phyloP scores from a whole-genome alignment of 2,888 invertebrate genomes.

The Aplocera efformata region DNA sequence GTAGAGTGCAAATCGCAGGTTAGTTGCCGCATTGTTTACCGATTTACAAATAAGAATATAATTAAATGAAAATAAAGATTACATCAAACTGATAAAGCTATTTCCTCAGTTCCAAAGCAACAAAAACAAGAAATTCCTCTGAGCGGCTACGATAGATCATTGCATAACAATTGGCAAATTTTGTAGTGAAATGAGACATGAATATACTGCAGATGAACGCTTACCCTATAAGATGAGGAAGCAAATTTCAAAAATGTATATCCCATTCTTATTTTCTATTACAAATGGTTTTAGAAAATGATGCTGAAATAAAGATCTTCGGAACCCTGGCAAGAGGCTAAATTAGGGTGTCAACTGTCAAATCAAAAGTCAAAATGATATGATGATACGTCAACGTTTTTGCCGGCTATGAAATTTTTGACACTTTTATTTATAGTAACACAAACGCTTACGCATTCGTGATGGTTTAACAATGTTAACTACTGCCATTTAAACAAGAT shows the following conservation, averaged over 20 bases:
- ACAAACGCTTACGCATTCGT: too few relatives aligned
- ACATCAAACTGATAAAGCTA: not conserved
- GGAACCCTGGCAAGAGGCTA: slow-evolving; percentile 46
- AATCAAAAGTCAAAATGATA: slow-evolving; percentile 17
- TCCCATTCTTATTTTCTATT: slow-evolving; percentile 51
- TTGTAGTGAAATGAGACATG: slow-evolving; percentile 5
- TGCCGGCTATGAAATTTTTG: too few relatives aligned
- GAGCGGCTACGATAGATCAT: slow-evolving; percentile 31
- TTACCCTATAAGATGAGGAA: slow-evolving; percentile 65
- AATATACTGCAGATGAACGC: slow-evolving; percentile 24
- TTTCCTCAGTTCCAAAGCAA: not conserved
- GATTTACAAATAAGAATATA: not conserved
- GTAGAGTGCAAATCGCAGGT: slow-evolving; percentile 27
- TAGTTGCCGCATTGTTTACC: slow-evolving; percentile 2
- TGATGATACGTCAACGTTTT: not conserved
- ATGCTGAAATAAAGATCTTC: slow-evolving; percentile 34
- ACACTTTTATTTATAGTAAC: too few relatives aligned
- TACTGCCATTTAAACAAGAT: too few relatives aligned
- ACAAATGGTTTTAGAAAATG: slow-evolving; percentile 29
- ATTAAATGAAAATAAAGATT: not conserved
- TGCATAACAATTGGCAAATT: slow-evolving; percentile 61
- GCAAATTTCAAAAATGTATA: slow-evolving; percentile 69
- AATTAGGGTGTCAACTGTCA: slow-evolving; percentile 9
- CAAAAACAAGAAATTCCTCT: slow-evolving; percentile 3
- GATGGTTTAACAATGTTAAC: too few relatives aligned